Evolutionary conservation across 2,888 invertebrate genomes (phyloP).

Genomic region (Scotopteryx bipunctaria): DNA sequence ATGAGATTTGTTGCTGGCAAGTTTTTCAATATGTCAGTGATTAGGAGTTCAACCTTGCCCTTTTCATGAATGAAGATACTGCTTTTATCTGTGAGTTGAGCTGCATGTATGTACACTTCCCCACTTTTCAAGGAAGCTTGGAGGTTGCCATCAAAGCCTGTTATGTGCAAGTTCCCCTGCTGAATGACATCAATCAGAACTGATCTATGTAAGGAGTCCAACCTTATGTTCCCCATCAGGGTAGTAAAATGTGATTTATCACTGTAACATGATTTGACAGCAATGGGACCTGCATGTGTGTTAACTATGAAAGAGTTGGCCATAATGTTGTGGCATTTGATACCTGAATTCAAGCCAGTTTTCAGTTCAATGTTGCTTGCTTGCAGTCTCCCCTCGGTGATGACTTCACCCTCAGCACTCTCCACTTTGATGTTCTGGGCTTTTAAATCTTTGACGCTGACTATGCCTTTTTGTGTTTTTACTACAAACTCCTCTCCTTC

Average conservation of each 20-base stretch:
- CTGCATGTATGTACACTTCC: slow-evolving; percentile 73
- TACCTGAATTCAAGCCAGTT: slow-evolving; percentile 66
- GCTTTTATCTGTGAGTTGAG: slow-evolving; percentile 70
- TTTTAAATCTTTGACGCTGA: slow-evolving; percentile 66
- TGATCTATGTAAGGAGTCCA: slow-evolving; percentile 67
- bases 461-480: slow-evolving; percentile 71
- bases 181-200: slow-evolving; percentile 77
- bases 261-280: slow-evolving; percentile 75
- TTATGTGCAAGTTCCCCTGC: slow-evolving; percentile 72
- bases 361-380: slow-evolving; percentile 70
- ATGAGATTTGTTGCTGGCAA: slow-evolving; percentile 77
- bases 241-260: slow-evolving; percentile 77
- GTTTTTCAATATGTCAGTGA: slow-evolving; percentile 70
- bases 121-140: slow-evolving; percentile 77
- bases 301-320: slow-evolving; percentile 62
- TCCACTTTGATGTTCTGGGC: slow-evolving; percentile 71
- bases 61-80: slow-evolving; percentile 81
- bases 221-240: slow-evolving; percentile 69
- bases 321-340: slow-evolving; percentile 75
- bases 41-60: slow-evolving; percentile 73
- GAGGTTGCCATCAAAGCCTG: slow-evolving; percentile 71
- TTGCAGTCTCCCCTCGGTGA: slow-evolving; percentile 66
- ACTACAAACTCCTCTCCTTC: slow-evolving; percentile 75
- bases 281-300: slow-evolving; percentile 71
- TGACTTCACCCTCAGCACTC: slow-evolving; percentile 64